Evolutionary conservation across 2,797 vertebrate genomes (phyloP).

Genomic region (Sebastes diploproa): DNA sequence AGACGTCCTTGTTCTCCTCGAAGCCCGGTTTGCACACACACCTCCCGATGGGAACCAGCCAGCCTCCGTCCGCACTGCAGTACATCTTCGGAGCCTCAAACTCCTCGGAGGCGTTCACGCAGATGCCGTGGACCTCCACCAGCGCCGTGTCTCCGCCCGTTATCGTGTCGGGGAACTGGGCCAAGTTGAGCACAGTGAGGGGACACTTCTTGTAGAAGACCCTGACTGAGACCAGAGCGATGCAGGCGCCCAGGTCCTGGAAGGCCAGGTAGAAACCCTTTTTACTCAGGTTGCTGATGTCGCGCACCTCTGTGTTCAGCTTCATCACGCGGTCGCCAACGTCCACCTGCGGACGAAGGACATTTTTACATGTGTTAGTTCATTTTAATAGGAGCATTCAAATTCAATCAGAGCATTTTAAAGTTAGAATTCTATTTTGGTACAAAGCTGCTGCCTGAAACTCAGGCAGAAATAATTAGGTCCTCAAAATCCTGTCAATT

Average conservation of each 20-base stretch:
- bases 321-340: constrained; percentile 89
- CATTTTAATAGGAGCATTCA: not conserved
- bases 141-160: constrained; percentile 87
- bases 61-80: constrained; percentile 88
- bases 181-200: constrained; percentile 84
- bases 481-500: not conserved
- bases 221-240: constrained; percentile 87
- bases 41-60: constrained; percentile 88
- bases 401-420: not conserved
- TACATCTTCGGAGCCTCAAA: constrained; percentile 88
- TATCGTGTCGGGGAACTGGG: constrained; percentile 87
- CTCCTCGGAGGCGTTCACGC: constrained; percentile 86
- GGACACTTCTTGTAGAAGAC: constrained; percentile 90
- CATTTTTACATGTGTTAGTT: not conserved
- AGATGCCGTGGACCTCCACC: constrained; percentile 85
- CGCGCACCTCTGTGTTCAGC: constrained; percentile 87
- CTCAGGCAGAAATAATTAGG: not conserved
- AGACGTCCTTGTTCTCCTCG: constrained; percentile 85
- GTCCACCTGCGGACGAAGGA: constrained; percentile 74
- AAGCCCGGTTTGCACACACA: constrained; percentile 88
- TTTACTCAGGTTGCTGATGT: constrained; percentile 87
- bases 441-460: not conserved
- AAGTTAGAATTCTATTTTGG: not conserved
- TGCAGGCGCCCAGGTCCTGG: constrained; percentile 87
- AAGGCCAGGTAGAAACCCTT: constrained; percentile 88